Percentiles rank a stretch among this genome's conserved stretches.
phyloP scores from a whole-genome alignment of 2,797 vertebrate genomes.

The Anguilla megastoma region DNA sequence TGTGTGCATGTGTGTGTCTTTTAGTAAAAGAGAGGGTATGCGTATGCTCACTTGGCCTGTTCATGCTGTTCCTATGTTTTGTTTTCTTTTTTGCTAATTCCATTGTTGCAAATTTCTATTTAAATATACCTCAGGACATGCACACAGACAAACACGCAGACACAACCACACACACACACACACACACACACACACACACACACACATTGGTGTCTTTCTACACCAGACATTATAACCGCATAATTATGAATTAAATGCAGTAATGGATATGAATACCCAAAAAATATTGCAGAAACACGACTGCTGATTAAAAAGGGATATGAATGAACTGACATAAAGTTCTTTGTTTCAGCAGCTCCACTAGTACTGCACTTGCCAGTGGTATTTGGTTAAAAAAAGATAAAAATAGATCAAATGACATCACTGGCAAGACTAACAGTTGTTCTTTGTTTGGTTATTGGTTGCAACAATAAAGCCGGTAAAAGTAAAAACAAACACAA shows the following conservation, averaged over 20 bases:
- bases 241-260: constrained; percentile 15
- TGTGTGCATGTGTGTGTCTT: constrained; percentile 26
- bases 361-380: constrained; percentile 54
- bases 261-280: constrained; percentile 2
- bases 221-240: neutral
- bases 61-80: constrained; percentile 25
- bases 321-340: constrained; percentile 4
- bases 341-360: constrained; percentile 57
- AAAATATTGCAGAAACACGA: constrained; percentile 18
- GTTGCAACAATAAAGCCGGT: constrained; percentile 70
- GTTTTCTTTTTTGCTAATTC: neutral
- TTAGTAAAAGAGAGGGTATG: neutral
- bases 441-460: constrained; percentile 63
- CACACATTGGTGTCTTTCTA: neutral
- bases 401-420: constrained; percentile 67
- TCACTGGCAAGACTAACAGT: constrained; percentile 67
- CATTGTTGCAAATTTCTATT: neutral
- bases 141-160: neutral
- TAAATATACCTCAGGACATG: constrained; percentile 17
- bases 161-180: neutral
- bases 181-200: neutral
- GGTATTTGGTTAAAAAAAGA: constrained; percentile 71
- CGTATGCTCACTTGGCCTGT: neutral
- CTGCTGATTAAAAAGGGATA: neutral
- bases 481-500: constrained; percentile 72